Evolutionary conservation across 1,140 invertebrate genomes (phyloP).

Genomic region (Formica selysi): DNA sequence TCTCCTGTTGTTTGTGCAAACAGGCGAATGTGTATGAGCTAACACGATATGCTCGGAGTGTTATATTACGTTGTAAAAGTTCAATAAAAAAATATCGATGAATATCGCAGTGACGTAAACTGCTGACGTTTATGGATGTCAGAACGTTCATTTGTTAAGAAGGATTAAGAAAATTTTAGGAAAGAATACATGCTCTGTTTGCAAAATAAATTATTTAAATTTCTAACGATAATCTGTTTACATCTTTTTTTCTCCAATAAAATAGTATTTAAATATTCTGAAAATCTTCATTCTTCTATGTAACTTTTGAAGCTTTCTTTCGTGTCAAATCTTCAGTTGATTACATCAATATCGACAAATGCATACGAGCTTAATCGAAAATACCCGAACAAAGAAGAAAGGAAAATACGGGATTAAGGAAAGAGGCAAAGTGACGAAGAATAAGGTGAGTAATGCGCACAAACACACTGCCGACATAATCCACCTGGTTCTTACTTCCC

Average conservation of each 20-base stretch:
- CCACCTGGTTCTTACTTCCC: constrained; percentile 51
- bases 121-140: background rate
- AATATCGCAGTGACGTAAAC: background rate
- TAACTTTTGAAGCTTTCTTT: background rate
- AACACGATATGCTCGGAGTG: background rate
- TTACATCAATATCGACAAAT: background rate
- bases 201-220: background rate
- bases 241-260: background rate
- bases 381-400: background rate
- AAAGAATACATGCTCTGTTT: background rate
- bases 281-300: background rate
- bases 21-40: background rate
- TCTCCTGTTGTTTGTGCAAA: constrained; percentile 16
- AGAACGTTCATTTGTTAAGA: background rate
- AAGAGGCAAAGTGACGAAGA: constrained; percentile 33
- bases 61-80: background rate
- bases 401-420: constrained; percentile 31
- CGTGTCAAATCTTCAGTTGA: background rate
- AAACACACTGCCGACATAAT: constrained; percentile 49
- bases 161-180: background rate
- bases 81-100: background rate
- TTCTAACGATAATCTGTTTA: background rate
- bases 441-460: constrained; percentile 43
- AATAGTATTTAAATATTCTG: background rate
- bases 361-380: background rate